Percentiles rank a stretch among this genome's conserved stretches.
Evolutionary conservation across 2,113 vertebrate species (phyloP).

Genomic region (Butorides virescens): DNA sequence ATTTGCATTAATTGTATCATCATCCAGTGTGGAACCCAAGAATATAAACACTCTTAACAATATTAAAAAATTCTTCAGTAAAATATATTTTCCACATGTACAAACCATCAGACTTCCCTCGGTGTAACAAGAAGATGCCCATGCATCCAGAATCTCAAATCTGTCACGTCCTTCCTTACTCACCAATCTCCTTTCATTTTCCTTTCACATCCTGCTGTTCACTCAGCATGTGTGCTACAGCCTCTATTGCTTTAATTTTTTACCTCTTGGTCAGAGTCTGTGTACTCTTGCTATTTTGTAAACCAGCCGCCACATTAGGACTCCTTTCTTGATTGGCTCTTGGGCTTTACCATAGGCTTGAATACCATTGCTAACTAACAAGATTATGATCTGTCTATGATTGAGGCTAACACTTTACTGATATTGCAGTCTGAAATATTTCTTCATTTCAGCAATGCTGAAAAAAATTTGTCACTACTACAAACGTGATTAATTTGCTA

Average conservation of each 20-base stretch:
- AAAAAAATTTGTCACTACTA: neutral
- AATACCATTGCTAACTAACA: neutral
- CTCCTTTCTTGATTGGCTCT: neutral
- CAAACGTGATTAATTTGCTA: neutral
- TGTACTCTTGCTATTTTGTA: neutral
- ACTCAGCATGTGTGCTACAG: neutral
- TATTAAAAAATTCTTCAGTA: neutral
- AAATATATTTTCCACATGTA: neutral
- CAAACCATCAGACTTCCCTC: neutral
- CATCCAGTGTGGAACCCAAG: neutral
- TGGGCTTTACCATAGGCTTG: neutral
- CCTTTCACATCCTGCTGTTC: neutral
- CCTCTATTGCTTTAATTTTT: neutral
- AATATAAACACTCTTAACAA: neutral
- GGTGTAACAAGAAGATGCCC: neutral
- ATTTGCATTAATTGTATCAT: neutral
- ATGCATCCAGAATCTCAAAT: neutral
- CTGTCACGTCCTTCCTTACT: neutral
- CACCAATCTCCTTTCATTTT: neutral
- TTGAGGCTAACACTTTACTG: neutral
- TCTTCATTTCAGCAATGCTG: neutral
- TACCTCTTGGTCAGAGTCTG: neutral
- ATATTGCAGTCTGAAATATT: neutral
- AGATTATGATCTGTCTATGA: neutral
- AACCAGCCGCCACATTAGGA: neutral